A percentile compares a stretch with the other conserved stretches of the same genome.
These are phyloP conservation scores for Sesia apiformis DNA, from an alignment of 2,888 invertebrate species.

Conservation along the genomic window DNA sequence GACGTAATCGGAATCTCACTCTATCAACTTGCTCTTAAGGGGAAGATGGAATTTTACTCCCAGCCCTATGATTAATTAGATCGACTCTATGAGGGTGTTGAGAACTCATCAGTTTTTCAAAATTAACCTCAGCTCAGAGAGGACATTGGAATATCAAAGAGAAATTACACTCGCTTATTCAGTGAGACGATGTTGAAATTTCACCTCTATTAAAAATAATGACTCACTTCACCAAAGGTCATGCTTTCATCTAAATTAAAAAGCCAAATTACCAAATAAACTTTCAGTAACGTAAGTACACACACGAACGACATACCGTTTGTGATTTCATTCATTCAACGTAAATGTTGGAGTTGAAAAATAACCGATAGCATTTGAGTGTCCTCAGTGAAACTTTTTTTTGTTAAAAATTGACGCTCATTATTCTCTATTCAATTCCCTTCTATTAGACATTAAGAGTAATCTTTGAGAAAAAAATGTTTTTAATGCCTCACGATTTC, in stretches of 20 bases:
- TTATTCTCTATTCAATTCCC: neutral
- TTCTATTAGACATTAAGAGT: conserved; percentile 1
- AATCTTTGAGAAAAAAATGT: conserved; percentile 3
- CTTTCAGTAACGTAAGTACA: neutral
- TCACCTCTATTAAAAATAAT: conserved; percentile 4
- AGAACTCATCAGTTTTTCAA: conserved; percentile 16
- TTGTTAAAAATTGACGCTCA: no score
- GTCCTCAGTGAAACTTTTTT: no score
- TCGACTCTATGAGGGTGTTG: conserved; percentile 10
- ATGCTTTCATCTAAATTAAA: conserved; percentile 11
- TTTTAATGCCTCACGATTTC: conserved; percentile 9
- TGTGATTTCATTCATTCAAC: neutral
- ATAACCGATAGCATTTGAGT: neutral
- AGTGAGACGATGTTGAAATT: conserved; percentile 1
- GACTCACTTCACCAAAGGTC: conserved; percentile 7
- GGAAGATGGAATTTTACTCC: conserved; percentile 9
- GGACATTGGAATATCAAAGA: conserved; percentile 25
- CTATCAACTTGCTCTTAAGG: conserved; percentile 13
- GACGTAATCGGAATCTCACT: conserved; percentile 25
- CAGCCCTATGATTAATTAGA: conserved; percentile 14
- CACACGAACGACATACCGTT: no score
- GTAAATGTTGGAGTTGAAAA: neutral
- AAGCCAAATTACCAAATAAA: conserved; percentile 1
- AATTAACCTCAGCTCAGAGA: conserved; percentile 17
- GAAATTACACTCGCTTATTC: conserved; percentile 16